Base-by-base conservation (phyloP, 2,888 invertebrate genomes). In the Flexamia atlantica region DNA sequence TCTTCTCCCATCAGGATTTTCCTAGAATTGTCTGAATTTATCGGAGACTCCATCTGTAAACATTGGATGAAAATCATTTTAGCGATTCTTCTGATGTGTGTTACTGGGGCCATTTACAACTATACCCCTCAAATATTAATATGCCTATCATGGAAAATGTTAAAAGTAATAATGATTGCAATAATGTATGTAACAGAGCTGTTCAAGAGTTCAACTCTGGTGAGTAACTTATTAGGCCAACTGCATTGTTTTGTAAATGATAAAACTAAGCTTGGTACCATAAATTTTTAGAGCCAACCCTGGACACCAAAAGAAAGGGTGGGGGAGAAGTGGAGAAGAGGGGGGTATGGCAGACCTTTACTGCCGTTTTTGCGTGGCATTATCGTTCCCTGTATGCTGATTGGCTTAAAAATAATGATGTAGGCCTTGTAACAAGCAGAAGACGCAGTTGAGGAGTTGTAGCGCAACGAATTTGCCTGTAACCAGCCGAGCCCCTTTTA, bases 171-270 rank as follows among this genome's bases (percentile, higher is more conserved):
- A 36, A 80, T 84, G 60, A 87, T 88, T 82, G 70, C 89, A 3
- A 89, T 90, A 85, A 89, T 89, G 2, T 88, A 88, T 83, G 87
- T 90, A 1, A 90, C 90, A 85, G 87, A 85, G 30, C 46, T 86
- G 9, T 86, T 86, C 46, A 80, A 84, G 57, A 84, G 70, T 64
- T 81, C 84, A 40, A 60, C 84, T 30, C 53, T 86, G 82, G 87
- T 86, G 82, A 86, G 86, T 84, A 40, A 40, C 72, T n/a, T n/a
- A n/a, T n/a, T 64, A 3, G 57, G 9, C 14, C 14, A 42, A 42
- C 40, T 53, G 42, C 36, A 14, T 36, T 9, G 36, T 36, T 36
- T 9, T 36, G 9, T 36, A 9, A 36, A 36, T 36, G 9, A 36
- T 4, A 7, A 7, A 36, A 7, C 9, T 36, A 36, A n/a, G n/a